These are phyloP conservation scores for Rhinella marina DNA, from an alignment of 2,797 vertebrate species.

Conservation along the genomic window DNA sequence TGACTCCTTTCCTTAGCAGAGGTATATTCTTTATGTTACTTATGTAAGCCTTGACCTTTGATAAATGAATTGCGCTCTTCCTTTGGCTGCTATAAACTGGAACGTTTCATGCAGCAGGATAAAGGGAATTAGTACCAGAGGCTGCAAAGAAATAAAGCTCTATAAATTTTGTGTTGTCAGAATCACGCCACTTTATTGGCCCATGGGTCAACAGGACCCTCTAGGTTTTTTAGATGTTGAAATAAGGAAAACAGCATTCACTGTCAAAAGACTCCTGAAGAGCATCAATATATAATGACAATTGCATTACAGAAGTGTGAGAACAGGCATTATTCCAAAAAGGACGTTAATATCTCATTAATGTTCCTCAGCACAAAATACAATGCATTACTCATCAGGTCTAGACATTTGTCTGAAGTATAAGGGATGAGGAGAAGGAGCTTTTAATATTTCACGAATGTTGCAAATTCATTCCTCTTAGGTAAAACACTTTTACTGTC, in stretches of 20 bases:
- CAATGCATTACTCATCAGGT: constrained; percentile 60
- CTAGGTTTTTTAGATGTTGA: constrained; percentile 58
- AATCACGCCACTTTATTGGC: constrained; percentile 59
- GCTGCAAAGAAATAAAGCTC: constrained; percentile 59
- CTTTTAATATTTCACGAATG: constrained; percentile 41
- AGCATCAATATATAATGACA: constrained; percentile 62
- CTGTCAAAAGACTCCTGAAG: constrained; percentile 57
- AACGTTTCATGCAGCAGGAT: constrained; percentile 45
- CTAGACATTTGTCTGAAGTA: constrained; percentile 56
- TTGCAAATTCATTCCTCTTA: constrained; percentile 40
- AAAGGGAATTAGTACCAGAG: constrained; percentile 57
- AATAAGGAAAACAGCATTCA: constrained; percentile 57
- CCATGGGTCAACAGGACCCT: constrained; percentile 60
- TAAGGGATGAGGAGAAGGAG: constrained; percentile 39
- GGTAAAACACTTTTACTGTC: constrained; percentile 24
- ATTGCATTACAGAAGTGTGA: constrained; percentile 61
- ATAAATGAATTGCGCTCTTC: constrained; percentile 52
- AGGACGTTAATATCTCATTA: constrained; percentile 59
- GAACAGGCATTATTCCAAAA: constrained; percentile 61
- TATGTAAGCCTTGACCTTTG: constrained; percentile 53
- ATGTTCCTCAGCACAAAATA: constrained; percentile 47
- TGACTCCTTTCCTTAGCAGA: constrained; percentile 29
- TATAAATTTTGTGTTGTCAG: constrained; percentile 62
- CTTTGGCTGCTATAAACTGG: constrained; percentile 40
- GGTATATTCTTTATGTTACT: constrained; percentile 30